Evolutionary conservation across 2,797 vertebrate species (phyloP).

Genomic region (Sebastes diploproa): DNA sequence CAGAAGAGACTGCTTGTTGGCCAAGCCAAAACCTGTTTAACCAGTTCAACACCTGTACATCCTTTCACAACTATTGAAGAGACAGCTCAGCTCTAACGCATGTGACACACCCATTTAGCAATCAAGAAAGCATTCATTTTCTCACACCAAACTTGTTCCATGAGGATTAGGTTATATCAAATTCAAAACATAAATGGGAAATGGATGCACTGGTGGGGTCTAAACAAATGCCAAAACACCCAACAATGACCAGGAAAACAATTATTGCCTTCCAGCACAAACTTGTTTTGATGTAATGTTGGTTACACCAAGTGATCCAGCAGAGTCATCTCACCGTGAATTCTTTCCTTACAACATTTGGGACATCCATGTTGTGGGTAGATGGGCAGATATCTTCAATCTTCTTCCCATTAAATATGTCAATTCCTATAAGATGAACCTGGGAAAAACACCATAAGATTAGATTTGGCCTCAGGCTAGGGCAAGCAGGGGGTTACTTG

Average conservation of each 20-base stretch:
- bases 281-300: neutral
- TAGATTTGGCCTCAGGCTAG: neutral
- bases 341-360: constrained; percentile 90
- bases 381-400: constrained; percentile 97
- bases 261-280: neutral
- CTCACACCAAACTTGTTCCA: neutral
- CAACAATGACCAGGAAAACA: neutral
- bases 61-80: neutral
- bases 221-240: neutral
- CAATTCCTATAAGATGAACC: constrained; percentile 94
- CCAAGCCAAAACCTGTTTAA: constrained; percentile 20
- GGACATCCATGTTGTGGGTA: constrained; percentile 98
- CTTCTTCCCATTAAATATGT: constrained; percentile 95
- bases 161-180: neutral
- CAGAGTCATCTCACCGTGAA: constrained; percentile 81
- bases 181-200: neutral
- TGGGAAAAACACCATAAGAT: constrained; percentile 48
- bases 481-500: neutral
- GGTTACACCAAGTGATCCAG: neutral
- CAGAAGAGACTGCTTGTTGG: neutral
- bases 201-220: neutral
- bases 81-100: neutral
- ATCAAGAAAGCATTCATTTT: neutral
- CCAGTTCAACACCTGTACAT: constrained; percentile 33
- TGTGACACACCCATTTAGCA: neutral